Evolutionary conservation across 2,113 vertebrate genomes (phyloP).

Genomic region (Melanostigma gelatinosum): DNA sequence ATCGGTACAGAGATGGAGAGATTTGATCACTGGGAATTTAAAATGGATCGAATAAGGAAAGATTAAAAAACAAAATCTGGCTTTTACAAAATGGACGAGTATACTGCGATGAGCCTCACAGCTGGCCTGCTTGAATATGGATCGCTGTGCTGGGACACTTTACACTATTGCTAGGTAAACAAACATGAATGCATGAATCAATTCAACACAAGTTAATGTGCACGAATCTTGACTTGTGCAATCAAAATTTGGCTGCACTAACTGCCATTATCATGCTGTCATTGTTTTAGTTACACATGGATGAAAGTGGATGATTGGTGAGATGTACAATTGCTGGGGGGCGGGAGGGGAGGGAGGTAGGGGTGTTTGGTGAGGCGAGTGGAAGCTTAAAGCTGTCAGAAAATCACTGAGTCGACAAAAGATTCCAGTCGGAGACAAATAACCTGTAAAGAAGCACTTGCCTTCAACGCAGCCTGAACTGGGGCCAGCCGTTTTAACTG

Average conservation of each 20-base stretch:
- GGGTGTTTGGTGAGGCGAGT: slow-evolving; percentile 61
- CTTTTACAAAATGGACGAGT: slow-evolving; percentile 47
- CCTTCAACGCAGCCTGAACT: slow-evolving; percentile 82
- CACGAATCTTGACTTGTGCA: slow-evolving; percentile 48
- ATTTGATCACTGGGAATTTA: slow-evolving; percentile 51
- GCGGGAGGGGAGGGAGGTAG: slow-evolving; percentile 56
- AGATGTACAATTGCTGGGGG: slow-evolving; percentile 66
- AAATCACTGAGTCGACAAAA: slow-evolving; percentile 86
- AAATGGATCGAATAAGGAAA: slow-evolving; percentile 32
- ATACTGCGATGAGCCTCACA: slow-evolving; percentile 33
- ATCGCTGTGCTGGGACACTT: slow-evolving; percentile 59
- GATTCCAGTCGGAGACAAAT: slow-evolving; percentile 80
- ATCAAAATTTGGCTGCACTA: slow-evolving; percentile 71
- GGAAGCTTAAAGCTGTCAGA: slow-evolving; percentile 80
- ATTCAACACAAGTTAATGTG: slow-evolving; percentile 63
- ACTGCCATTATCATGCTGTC: slow-evolving; percentile 62
- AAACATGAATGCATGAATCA: slow-evolving; percentile 56
- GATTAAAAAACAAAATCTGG: slow-evolving; percentile 34
- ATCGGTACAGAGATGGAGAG: slow-evolving; percentile 22
- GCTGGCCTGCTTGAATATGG: slow-evolving; percentile 58
- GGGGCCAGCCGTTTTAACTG: slow-evolving; percentile 83
- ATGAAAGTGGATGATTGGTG: slow-evolving; percentile 73
- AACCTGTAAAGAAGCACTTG: slow-evolving; percentile 85
- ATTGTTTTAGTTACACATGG: slow-evolving; percentile 67
- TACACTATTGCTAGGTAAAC: slow-evolving; percentile 60